Percentiles rank a stretch among this genome's conserved stretches.
Evolutionary conservation across 2,797 vertebrate species (phyloP).

Genomic region (Acestrorhynchus altus): DNA sequence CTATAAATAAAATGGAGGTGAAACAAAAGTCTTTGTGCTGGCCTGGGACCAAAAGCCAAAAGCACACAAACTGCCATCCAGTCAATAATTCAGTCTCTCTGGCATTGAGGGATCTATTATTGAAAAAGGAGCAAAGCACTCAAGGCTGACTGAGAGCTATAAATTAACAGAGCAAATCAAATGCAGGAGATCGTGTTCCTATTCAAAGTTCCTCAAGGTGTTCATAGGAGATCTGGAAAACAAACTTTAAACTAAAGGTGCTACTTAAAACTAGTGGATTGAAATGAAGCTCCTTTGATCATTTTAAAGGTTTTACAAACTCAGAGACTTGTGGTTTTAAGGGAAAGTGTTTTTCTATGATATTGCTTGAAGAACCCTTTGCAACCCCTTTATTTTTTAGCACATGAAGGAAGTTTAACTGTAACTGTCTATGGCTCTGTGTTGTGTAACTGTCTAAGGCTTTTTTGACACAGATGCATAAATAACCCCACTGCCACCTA

Average conservation of each 20-base stretch:
- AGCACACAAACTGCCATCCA: conserved; percentile 28
- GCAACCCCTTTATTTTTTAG: too few relatives aligned
- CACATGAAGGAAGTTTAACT: too few relatives aligned
- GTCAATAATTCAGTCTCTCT: conserved; percentile 49
- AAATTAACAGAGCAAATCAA: conserved; percentile 46
- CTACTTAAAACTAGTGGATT: neutral
- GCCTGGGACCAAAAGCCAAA: conserved; percentile 15
- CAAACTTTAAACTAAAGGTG: too few relatives aligned
- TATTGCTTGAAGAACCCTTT: too few relatives aligned
- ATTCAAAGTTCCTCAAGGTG: neutral
- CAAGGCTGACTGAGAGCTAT: conserved; percentile 6
- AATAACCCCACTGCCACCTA: conserved; percentile 34
- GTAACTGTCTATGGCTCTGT: too few relatives aligned
- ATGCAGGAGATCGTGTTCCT: neutral
- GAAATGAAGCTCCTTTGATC: too few relatives aligned
- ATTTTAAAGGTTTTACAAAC: too few relatives aligned
- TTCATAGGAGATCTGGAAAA: neutral
- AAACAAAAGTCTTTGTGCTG: conserved; percentile 28
- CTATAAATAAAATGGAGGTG: conserved; percentile 31
- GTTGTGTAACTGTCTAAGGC: conserved; percentile 14
- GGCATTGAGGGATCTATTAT: conserved; percentile 41
- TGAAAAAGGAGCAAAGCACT: conserved; percentile 25
- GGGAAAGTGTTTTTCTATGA: too few relatives aligned
- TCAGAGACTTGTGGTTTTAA: too few relatives aligned
- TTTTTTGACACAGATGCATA: neutral